phyloP scores from a whole-genome alignment of 2,888 invertebrate genomes.

The Trachelus tabidus region DNA sequence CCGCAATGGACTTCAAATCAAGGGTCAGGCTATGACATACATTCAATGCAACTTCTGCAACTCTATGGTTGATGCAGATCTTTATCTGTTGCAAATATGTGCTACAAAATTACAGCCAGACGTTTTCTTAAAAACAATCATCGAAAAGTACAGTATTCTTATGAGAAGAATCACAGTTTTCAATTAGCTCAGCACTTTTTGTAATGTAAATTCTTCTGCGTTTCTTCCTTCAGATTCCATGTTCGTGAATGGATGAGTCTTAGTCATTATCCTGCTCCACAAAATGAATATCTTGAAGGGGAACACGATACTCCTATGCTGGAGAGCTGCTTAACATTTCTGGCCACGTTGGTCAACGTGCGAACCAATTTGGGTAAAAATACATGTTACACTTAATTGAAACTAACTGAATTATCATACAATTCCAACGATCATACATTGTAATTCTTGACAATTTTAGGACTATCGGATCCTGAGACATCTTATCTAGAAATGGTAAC shows the following conservation, averaged over 20 bases:
- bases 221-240: conserved; percentile 75
- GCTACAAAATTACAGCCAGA: conserved; percentile 89
- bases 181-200: conserved; percentile 1
- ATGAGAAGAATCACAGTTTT: not conserved
- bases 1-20: conserved; percentile 95
- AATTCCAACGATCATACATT: not conserved
- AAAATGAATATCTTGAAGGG: conserved; percentile 73
- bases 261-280: conserved; percentile 75
- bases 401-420: not conserved
- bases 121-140: conserved; percentile 85
- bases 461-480: conserved; percentile 73
- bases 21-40: conserved; percentile 99
- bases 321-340: conserved; percentile 91
- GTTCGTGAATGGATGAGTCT: conserved; percentile 88
- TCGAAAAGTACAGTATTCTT: conserved; percentile 77
- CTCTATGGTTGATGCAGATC: conserved; percentile 97
- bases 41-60: conserved; percentile 99
- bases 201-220: conserved; percentile 8
- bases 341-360: conserved; percentile 88
- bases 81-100: conserved; percentile 94
- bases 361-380: conserved; percentile 85
- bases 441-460: conserved; percentile 52
- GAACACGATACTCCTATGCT: conserved; percentile 92
- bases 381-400: not conserved
- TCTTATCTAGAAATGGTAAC: conserved; percentile 93